Conservation (phyloP, 2,113 vertebrate species). For the Trogon surrucura region DNA sequence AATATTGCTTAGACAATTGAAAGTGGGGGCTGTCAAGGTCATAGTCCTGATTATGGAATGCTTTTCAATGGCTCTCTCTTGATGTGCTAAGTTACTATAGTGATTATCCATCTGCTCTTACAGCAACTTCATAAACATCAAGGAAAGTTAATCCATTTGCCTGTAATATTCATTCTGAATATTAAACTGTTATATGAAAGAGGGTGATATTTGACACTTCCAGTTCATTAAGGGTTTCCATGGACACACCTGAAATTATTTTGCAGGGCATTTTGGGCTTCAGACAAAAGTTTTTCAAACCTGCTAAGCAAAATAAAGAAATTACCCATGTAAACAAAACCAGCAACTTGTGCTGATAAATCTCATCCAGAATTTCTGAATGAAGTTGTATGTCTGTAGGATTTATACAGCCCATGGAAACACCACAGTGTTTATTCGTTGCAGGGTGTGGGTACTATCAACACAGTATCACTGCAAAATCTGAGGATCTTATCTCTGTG, state of each 20-base stretch:
- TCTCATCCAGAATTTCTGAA: not conserved
- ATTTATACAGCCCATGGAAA: not conserved
- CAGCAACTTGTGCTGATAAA: not conserved
- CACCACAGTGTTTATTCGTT: not conserved
- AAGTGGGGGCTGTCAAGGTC: slow-evolving; percentile 47
- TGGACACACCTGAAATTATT: not conserved
- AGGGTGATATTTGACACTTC: not conserved
- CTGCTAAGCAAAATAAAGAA: not conserved
- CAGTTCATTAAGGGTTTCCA: slow-evolving; percentile 29
- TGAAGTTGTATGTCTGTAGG: not conserved
- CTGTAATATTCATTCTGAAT: slow-evolving; percentile 47
- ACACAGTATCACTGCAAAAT: not conserved
- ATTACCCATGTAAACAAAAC: not conserved
- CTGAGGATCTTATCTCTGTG: not conserved
- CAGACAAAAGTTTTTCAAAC: not conserved
- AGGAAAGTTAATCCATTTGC: slow-evolving; percentile 52
- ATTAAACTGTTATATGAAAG: slow-evolving; percentile 42
- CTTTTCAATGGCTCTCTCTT: slow-evolving; percentile 47
- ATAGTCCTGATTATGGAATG: slow-evolving; percentile 33
- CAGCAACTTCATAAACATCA: slow-evolving; percentile 50
- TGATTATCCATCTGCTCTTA: slow-evolving; percentile 69
- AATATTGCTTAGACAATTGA: slow-evolving; percentile 28
- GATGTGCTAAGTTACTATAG: slow-evolving; percentile 54
- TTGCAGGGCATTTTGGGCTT: not conserved
- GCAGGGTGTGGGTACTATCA: not conserved